Conservation (phyloP, 1,140 invertebrate species). For the Rhopalosiphum maidis region DNA sequence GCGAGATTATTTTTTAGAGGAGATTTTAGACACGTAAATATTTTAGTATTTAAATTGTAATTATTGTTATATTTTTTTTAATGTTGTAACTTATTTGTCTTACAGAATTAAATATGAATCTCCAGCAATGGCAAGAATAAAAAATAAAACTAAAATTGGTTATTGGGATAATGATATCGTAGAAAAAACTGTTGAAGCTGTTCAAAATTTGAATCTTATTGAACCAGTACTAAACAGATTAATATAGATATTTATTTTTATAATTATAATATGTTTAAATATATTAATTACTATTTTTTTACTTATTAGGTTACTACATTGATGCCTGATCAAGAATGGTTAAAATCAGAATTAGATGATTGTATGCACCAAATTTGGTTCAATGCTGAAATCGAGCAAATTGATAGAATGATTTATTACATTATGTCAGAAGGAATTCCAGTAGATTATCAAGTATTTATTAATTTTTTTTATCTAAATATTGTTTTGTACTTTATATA, state of each 20-base stretch:
- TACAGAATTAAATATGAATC: constrained; percentile 59
- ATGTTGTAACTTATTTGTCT: background rate
- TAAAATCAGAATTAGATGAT: constrained; percentile 53
- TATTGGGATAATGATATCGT: constrained; percentile 53
- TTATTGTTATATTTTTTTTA: background rate
- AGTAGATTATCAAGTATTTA: constrained; percentile 55
- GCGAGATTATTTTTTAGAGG: constrained; percentile 81
- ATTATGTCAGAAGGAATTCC: constrained; percentile 51
- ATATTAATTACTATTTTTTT: background rate
- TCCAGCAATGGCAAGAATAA: constrained; percentile 42
- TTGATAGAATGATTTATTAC: constrained; percentile 56
- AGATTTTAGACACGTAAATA: constrained; percentile 70
- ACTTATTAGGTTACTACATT: constrained; percentile 25
- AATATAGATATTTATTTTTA: background rate
- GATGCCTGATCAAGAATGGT: constrained; percentile 50
- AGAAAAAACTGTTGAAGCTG: constrained; percentile 34
- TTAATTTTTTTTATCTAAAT: background rate
- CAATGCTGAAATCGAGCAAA: constrained; percentile 52
- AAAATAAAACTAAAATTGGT: constrained; percentile 55
- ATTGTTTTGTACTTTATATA: background rate
- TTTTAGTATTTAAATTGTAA: background rate
- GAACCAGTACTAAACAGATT: constrained; percentile 17
- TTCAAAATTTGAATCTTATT: constrained; percentile 27
- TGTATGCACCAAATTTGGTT: constrained; percentile 54
- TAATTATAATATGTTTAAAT: background rate